Percentiles rank a stretch among this genome's conserved stretches.
phyloP scores from a whole-genome alignment of 2,113 vertebrate genomes.

The Melanotaenia duboulayi region DNA sequence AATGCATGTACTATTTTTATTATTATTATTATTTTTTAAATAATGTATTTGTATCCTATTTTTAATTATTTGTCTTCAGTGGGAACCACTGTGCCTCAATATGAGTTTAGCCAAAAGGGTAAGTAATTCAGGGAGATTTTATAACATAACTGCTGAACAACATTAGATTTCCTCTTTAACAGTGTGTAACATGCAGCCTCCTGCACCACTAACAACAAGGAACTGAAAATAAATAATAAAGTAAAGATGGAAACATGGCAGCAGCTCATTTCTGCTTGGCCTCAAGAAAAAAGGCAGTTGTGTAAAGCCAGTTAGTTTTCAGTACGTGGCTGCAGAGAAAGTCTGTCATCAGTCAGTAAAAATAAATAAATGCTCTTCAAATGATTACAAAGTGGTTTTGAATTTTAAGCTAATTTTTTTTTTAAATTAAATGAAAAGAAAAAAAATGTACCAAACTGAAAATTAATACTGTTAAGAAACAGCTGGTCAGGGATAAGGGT shows the following conservation, averaged over 20 bases:
- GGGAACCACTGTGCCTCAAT: not conserved
- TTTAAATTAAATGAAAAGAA: no score
- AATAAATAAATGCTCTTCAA: not conserved
- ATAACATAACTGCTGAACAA: not conserved
- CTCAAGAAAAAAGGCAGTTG: conserved; percentile 7
- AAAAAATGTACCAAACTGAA: not conserved
- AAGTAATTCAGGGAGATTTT: not conserved
- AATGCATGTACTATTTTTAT: not conserved
- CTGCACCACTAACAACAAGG: not conserved
- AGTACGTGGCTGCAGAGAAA: not conserved
- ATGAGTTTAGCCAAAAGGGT: not conserved
- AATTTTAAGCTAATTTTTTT: not conserved
- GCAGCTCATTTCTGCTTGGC: conserved; percentile 15
- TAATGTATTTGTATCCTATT: not conserved
- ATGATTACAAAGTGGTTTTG: not conserved
- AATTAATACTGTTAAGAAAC: not conserved
- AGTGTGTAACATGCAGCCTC: not conserved
- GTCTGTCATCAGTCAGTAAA: not conserved
- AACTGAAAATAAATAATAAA: conserved; percentile 6
- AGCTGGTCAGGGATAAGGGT: not conserved
- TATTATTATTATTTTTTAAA: not conserved
- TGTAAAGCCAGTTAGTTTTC: not conserved
- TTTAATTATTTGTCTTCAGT: not conserved
- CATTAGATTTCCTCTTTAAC: not conserved
- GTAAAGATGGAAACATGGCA: conserved; percentile 5